A percentile compares a stretch with the other conserved stretches of the same genome.
Conservation (phyloP, 2,888 invertebrate genomes). For the Parnassius smintheus region DNA sequence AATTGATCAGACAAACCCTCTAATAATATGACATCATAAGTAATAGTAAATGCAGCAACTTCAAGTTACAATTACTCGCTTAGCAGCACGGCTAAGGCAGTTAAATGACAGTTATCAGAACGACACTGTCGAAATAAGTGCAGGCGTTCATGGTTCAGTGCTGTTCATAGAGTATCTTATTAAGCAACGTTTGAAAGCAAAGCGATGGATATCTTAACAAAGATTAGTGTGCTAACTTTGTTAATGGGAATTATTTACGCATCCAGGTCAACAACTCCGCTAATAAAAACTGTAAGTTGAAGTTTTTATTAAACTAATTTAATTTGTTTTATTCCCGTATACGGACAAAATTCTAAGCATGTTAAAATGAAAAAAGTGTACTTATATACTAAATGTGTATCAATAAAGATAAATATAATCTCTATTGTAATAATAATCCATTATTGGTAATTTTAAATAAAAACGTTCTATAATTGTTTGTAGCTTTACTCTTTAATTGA, state of each 20-base stretch:
- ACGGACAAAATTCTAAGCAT: no score
- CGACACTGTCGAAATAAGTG: no score
- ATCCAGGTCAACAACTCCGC: constrained; percentile 48
- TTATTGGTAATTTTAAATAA: no score
- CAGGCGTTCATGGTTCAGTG: no score
- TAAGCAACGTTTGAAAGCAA: neutral
- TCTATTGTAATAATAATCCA: no score
- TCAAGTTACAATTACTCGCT: neutral
- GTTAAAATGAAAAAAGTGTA: no score
- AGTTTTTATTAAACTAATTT: neutral
- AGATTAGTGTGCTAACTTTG: constrained; percentile 1
- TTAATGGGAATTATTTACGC: constrained; percentile 34
- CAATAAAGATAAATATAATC: no score
- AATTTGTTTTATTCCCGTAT: neutral
- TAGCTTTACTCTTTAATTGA: no score
- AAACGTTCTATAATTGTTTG: no score
- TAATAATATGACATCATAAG: constrained; percentile 9
- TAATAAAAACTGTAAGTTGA: constrained; percentile 67
- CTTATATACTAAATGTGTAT: no score
- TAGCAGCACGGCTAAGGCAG: neutral
- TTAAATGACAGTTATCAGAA: no score
- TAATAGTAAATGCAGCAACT: neutral
- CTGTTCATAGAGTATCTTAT: no score
- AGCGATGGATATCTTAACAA: constrained; percentile 8
- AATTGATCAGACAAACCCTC: neutral